Evolutionary conservation across 2,113 vertebrate species (phyloP).

Genomic region (Hylia prasina): DNA sequence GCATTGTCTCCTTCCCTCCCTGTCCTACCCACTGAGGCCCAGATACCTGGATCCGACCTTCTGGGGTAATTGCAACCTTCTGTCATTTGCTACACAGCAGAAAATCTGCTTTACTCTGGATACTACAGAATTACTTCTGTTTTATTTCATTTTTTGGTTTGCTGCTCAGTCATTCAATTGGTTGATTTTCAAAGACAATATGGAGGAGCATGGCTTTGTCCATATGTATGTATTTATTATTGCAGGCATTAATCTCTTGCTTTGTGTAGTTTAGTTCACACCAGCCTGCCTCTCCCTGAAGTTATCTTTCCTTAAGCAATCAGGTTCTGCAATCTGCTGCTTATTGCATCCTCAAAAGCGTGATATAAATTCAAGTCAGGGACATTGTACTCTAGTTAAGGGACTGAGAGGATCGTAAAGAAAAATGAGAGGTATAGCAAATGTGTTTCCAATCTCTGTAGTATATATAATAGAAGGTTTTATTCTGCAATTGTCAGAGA

Average conservation of each 20-base stretch:
- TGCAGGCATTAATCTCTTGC: not conserved
- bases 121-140: not conserved
- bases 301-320: conserved; percentile 5
- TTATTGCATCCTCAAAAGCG: conserved; percentile 29
- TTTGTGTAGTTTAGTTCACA: not conserved
- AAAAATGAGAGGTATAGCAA: conserved; percentile 45
- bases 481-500: conserved; percentile 57
- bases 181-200: not conserved
- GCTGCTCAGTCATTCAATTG: not conserved
- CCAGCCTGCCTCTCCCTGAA: not conserved
- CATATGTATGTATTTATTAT: conserved; percentile 1
- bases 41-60: not conserved
- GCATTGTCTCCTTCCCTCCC: not conserved
- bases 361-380: conserved; percentile 48
- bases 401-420: conserved; percentile 20
- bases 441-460: conserved; percentile 57
- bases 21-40: not conserved
- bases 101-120: not conserved
- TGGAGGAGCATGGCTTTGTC: not conserved
- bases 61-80: not conserved
- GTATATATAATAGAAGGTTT: conserved; percentile 49
- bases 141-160: not conserved
- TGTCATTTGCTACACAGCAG: not conserved
- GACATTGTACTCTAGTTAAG: conserved; percentile 40
- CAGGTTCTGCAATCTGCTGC: conserved; percentile 7